A percentile compares a stretch with the other conserved stretches of the same genome.
These are phyloP conservation scores for Crypturellus tataupa DNA, from an alignment of 2,797 vertebrate species.

Conservation along the genomic window DNA sequence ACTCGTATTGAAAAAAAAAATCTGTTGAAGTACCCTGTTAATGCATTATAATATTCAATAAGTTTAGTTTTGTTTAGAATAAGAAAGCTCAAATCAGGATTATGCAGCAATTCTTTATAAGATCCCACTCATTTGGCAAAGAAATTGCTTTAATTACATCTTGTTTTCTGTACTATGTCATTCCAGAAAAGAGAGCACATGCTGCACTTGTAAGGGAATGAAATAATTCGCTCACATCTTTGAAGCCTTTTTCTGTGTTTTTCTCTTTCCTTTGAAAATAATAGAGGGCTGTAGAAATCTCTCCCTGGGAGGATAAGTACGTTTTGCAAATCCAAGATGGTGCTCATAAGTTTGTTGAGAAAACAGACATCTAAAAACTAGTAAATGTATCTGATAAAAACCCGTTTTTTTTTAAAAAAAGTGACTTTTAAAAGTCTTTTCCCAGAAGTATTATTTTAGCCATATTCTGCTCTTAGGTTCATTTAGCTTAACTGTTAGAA, in stretches of 20 bases:
- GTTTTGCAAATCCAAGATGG: background rate
- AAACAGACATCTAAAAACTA: background rate
- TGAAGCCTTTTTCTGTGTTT: conserved; percentile 17
- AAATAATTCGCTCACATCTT: conserved; percentile 17
- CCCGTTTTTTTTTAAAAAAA: background rate
- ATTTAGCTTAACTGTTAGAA: background rate
- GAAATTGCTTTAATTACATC: conserved; percentile 51
- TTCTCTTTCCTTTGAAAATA: conserved; percentile 12
- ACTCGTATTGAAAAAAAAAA: background rate
- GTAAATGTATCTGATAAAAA: background rate
- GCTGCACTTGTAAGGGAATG: conserved; percentile 24
- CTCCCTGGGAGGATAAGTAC: background rate
- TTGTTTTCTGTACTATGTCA: conserved; percentile 41
- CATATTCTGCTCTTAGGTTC: background rate
- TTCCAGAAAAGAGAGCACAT: conserved; percentile 42
- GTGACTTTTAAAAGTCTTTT: background rate
- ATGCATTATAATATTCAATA: background rate
- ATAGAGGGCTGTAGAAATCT: background rate
- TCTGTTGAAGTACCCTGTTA: background rate
- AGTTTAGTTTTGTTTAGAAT: conserved; percentile 40
- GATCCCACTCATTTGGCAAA: conserved; percentile 55
- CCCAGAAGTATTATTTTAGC: background rate
- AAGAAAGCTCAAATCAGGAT: conserved; percentile 32
- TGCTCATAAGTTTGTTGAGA: background rate
- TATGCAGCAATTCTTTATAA: conserved; percentile 33